phyloP scores from a whole-genome alignment of 2,888 invertebrate genomes.

The Sphaerophoria taeniata region DNA sequence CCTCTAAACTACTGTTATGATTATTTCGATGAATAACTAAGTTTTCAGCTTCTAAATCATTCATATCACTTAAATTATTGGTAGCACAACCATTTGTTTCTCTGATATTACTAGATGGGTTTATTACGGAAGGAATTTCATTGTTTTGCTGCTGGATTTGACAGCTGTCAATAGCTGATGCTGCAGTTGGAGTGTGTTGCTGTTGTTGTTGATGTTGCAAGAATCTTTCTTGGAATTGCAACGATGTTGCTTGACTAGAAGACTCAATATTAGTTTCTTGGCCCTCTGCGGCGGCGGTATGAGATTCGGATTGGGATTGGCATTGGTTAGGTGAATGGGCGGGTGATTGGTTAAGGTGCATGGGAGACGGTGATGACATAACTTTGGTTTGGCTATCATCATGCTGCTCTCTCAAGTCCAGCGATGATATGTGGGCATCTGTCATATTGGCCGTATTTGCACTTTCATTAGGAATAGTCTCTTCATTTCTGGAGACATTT shows the following conservation, averaged over 20 bases:
- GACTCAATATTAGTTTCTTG: background rate
- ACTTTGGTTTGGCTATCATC: slow-evolving; percentile 19
- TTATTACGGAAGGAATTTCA: slow-evolving; percentile 34
- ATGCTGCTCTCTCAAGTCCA: slow-evolving; percentile 22
- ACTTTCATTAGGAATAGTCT: background rate
- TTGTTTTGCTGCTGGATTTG: slow-evolving; percentile 20
- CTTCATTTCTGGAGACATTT: background rate
- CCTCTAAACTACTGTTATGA: slow-evolving; percentile 40
- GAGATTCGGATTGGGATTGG: no score
- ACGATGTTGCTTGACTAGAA: slow-evolving; percentile 46
- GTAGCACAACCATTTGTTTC: slow-evolving; percentile 64
- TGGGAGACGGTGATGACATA: background rate
- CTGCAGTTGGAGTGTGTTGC: no score
- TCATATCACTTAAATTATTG: slow-evolving; percentile 56
- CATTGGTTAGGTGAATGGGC: no score
- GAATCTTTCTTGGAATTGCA: slow-evolving; percentile 30
- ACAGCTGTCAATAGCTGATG: slow-evolving; percentile 13
- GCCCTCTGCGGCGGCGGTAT: slow-evolving; percentile 7
- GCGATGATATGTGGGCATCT: background rate
- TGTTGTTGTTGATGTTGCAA: slow-evolving; percentile 3
- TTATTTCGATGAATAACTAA: slow-evolving; percentile 65
- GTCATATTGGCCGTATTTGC: slow-evolving; percentile 6
- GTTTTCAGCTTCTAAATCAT: slow-evolving; percentile 63
- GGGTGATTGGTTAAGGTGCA: no score
- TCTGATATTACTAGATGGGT: slow-evolving; percentile 40